Conservation (phyloP, 2,888 invertebrate species). For the Aleiodes leptofemur region DNA sequence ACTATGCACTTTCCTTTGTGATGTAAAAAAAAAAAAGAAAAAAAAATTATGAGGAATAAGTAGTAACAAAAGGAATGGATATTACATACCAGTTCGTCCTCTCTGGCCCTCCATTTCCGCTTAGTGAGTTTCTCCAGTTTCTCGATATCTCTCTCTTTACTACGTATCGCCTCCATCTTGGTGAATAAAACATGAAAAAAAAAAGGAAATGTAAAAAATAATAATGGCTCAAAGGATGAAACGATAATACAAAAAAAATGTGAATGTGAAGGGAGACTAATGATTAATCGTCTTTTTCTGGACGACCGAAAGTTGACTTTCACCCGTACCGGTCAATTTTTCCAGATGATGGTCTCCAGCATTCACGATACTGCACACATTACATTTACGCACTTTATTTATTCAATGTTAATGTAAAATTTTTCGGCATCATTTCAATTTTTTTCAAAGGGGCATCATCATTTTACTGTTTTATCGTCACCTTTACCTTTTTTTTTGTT, state of each 20-base stretch:
- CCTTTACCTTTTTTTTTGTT: too few species aligned
- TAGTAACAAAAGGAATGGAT: conserved; percentile 22
- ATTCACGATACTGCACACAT: not conserved
- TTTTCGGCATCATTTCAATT: not conserved
- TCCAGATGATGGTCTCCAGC: conserved; percentile 18
- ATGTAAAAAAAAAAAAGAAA: not conserved
- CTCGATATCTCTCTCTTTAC: conserved; percentile 65
- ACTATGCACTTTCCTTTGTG: not conserved
- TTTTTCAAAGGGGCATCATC: too few species aligned
- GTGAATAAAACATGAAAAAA: conserved; percentile 39
- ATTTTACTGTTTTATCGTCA: too few species aligned
- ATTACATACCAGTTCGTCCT: conserved; percentile 62
- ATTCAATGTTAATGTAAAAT: not conserved
- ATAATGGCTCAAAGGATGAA: conserved; percentile 18
- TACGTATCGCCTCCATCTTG: conserved; percentile 68
- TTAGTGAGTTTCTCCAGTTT: conserved; percentile 63
- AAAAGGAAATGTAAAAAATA: conserved; percentile 11
- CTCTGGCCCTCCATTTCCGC: conserved; percentile 58
- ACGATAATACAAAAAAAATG: conserved; percentile 36
- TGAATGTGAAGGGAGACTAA: conserved; percentile 36
- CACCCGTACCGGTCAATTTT: conserved; percentile 31
- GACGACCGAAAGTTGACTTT: conserved; percentile 33
- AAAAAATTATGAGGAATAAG: conserved; percentile 1
- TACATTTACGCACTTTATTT: not conserved
- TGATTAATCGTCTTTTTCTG: conserved; percentile 8